Base-by-base conservation (phyloP, 92 coral and sea anemone genomes). In the Phenganax subtilis region DNA sequence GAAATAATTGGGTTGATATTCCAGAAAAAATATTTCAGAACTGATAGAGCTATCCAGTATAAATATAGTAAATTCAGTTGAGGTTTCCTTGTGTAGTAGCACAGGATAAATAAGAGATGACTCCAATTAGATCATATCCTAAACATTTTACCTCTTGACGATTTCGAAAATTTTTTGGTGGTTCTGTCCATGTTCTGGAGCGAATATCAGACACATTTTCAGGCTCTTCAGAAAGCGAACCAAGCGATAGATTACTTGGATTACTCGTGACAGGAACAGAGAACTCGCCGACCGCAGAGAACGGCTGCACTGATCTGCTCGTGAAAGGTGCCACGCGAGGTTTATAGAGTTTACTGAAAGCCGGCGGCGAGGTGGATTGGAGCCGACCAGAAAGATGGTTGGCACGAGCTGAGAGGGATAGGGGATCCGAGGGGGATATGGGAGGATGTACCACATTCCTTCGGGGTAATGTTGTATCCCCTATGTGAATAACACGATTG, bases 251-350 rank as follows among this genome's bases (percentile, higher is more conserved):
- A 0, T 60, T 52, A n/a, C 77, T 83, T 58, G 81, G 60, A 75
- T 73, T 64, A 75, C 93, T 88, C 29, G 86, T 87, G 11, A 89
- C 88, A 7, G 98, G 91, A 47, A 88, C 75, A 67, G 97, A 90
- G 60, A 89, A 92, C 66, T 90, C 92, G 63, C 89, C 92, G 10
- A 84, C 88, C 5, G 93, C 90, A 3, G 92, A 80, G 9, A 81
- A 76, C 14, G 89, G 86, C 16, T 88, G 96, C 12, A 89, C 84
- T 55, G 90, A 81, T 54, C 88, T 89, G 72, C 97, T 94, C 10
- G 98, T 90, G 84, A 92, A 94, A 61, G 84, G 89, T 11, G 47
- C 5, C 47, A 37, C 47, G 47, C 47, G 47, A 37, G 47, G 88
- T 58, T 86, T 90, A 51, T 87, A 54, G 20, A 93, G 90, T 53